Conservation (phyloP, 92 coral and sea anemone genomes). For the Paragorgia papillata region DNA sequence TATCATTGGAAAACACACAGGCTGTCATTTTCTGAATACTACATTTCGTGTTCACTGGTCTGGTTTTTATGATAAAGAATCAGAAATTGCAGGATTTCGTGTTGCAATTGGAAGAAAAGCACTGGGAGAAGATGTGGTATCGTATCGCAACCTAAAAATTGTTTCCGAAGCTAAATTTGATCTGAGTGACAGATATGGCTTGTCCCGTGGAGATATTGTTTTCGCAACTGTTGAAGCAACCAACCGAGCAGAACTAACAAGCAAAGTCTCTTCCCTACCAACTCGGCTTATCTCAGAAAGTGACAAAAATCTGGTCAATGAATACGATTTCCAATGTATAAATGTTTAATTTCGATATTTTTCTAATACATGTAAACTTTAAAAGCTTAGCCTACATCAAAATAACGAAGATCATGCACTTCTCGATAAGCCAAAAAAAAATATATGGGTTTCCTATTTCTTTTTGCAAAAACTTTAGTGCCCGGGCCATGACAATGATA, state of each 20-base stretch:
- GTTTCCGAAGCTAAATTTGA: slow-evolving; percentile 52
- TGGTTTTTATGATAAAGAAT: slow-evolving; percentile 70
- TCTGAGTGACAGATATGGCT: slow-evolving; percentile 31
- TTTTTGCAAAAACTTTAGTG: too few relatives aligned
- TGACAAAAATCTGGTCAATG: slow-evolving; percentile 46
- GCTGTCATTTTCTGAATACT: slow-evolving; percentile 75
- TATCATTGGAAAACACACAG: slow-evolving; percentile 69
- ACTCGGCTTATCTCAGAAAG: slow-evolving; percentile 79
- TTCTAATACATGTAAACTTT: too few relatives aligned
- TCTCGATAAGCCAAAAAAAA: too few relatives aligned
- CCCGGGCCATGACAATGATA: too few relatives aligned
- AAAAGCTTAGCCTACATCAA: too few relatives aligned
- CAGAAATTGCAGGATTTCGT: slow-evolving; percentile 78
- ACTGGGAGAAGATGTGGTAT: slow-evolving; percentile 46
- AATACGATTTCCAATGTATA: slow-evolving; percentile 74
- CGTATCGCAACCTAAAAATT: slow-evolving; percentile 63
- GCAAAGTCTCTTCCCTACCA: slow-evolving; percentile 65
- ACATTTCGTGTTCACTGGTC: slow-evolving; percentile 88
- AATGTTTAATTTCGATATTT: slow-evolving; percentile 44
- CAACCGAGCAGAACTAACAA: slow-evolving; percentile 73
- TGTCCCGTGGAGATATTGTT: slow-evolving; percentile 66
- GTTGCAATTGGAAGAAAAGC: slow-evolving; percentile 65
- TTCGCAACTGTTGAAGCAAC: slow-evolving; percentile 77
- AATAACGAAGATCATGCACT: too few relatives aligned
- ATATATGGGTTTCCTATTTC: too few relatives aligned